Evolutionary conservation across 2,888 invertebrate species (phyloP), one percentile per base, ranked within the genome.

Genomic region (Drosophila basisetae): DNA sequence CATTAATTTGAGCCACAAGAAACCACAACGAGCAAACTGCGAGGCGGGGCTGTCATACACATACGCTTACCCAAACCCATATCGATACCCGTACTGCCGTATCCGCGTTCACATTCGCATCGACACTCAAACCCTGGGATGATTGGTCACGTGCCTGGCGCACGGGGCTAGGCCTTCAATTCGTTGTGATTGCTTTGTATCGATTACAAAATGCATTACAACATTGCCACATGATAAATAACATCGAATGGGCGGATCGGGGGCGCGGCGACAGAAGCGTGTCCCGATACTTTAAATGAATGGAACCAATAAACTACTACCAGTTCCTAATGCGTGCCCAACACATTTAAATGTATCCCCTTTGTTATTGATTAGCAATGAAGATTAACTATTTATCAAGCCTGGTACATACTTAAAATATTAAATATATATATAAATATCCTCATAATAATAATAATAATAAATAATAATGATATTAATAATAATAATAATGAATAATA

Each of bases 141-240:
- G 85, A 82, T 88, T 85, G 85, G 85, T 85, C 85, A 85, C 85
- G 85, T 85, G 89, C 82, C 66, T 70, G 54, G 67, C 77, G 73
- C 72, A 75, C 70, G 71, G 64, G 33, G 64, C 39, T 68, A 72
- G 73, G 74, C 83, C 85, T 72, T 85, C 82, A 78, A 82, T 88
- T 84, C 83, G 73, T 76, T 82, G 82, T 84, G 86, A 89, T 89
- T 89, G 84, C 85, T 83, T 87, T 85, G 91, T 92, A 91, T 91
- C 92, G 91, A 91, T 92, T 91, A 86, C 91, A 89, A 89, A 91
- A 84, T 84, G 85, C 89, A 89, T 87, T 87, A 87, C 84, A 83
- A 80, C 77, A 86, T 86, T 83, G 82, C 82, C 90, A 91, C 85
- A 87, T 90, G 90, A 86, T 91, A 88, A 90, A 90, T 90, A 87